Conservation (phyloP, 2,113 vertebrate species). For the Lasiurus borealis region DNA sequence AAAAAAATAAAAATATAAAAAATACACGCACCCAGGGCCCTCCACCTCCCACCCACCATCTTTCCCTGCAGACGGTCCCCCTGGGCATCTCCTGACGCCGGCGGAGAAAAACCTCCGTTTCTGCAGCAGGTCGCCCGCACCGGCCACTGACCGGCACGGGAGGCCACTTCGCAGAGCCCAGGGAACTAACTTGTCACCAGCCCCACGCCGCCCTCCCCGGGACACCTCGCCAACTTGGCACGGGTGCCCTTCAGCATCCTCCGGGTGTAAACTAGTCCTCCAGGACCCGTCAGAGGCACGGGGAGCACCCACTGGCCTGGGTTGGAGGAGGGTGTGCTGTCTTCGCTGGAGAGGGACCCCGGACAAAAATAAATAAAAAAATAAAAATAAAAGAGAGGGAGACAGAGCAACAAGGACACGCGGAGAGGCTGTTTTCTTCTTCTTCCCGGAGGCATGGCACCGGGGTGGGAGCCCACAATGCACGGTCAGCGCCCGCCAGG, state of each 20-base stretch:
- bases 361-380: background rate
- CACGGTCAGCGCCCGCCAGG: constrained; percentile 54
- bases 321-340: constrained; percentile 34
- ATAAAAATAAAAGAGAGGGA: background rate
- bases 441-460: constrained; percentile 7
- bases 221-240: constrained; percentile 65
- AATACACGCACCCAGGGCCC: background rate
- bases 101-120: constrained; percentile 63
- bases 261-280: constrained; percentile 77
- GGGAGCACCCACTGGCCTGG: constrained; percentile 55
- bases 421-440: constrained; percentile 36
- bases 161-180: constrained; percentile 73
- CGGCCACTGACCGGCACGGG: constrained; percentile 75
- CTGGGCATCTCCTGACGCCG: constrained; percentile 50
- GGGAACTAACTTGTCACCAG: constrained; percentile 75
- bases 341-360: constrained; percentile 42
- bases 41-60: constrained; percentile 51
- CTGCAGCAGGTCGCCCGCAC: constrained; percentile 58
- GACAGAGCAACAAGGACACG: constrained; percentile 61
- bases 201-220: constrained; percentile 43
- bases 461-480: constrained; percentile 50
- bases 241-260: constrained; percentile 69
- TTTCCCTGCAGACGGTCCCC: constrained; percentile 73
- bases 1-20: constrained; percentile 65
- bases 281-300: constrained; percentile 49